phyloP scores from a whole-genome alignment of 2,797 vertebrate species.

The Aythya fuligula region DNA sequence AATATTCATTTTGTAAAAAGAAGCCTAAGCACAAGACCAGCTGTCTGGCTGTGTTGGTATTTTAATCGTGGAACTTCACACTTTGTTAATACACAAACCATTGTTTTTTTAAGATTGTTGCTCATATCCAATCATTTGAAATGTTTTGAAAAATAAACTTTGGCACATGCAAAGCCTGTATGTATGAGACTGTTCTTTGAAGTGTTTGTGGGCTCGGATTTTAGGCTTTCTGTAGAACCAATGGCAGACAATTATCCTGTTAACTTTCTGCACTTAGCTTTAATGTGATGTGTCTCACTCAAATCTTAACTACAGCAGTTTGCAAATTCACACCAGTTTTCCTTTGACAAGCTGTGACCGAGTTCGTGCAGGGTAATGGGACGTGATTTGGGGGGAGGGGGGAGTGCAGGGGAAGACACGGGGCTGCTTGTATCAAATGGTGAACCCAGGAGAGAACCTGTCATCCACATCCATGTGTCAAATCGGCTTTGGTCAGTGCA shows the following conservation, averaged over 20 bases:
- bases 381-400: accelerated
- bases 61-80: conserved; percentile 38
- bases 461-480: no score
- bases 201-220: no score
- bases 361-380: neutral
- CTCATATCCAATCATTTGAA: conserved; percentile 60
- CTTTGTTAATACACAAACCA: conserved; percentile 41
- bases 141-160: conserved; percentile 75
- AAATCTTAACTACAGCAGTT: accelerated
- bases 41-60: conserved; percentile 33
- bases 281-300: accelerated
- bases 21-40: conserved; percentile 58
- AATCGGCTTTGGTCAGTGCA: neutral
- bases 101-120: conserved; percentile 26
- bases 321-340: neutral
- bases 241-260: accelerated
- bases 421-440: accelerated
- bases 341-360: accelerated
- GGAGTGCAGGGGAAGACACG: accelerated
- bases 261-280: accelerated
- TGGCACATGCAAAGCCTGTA: conserved; percentile 9
- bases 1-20: conserved; percentile 31
- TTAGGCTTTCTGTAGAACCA: neutral
- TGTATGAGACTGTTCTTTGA: neutral
- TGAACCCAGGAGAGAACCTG: neutral